Base-by-base conservation (phyloP, 2,888 invertebrate genomes). In the Salpingus planirostris region DNA sequence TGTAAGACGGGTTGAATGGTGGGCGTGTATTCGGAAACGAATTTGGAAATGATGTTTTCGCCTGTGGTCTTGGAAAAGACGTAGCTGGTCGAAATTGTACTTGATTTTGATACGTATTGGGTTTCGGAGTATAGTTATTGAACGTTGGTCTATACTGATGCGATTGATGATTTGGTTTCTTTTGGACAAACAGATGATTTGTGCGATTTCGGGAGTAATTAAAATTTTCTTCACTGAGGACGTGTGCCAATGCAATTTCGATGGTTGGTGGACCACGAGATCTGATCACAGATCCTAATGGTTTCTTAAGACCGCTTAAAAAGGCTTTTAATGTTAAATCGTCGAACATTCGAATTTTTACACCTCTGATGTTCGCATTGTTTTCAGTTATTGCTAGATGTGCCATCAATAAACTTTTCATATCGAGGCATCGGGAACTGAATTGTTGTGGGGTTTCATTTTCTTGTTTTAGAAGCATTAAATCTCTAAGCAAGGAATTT, bases 371-470 rank as follows among this genome's bases (percentile, higher is more conserved):
- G 3, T 11, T 11, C 6, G 10, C 24, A 13, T 27, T 27, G n/a
- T n/a, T 8, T 31, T 31, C 28, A 6, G 25, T 31, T 3, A 31
- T 14, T 13, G 15, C 18, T 31, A 31, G 11, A 15, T 27, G 10
- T 12, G 31, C 12, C 8, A 31, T 28, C 15, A 31, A 18, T n/a
- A 31, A 27, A 27, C 31, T 31, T 27, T 18, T 25, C 3, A 31
- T 27, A 27, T 31, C 31, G 8, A 13, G 13, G 15, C 31, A 31
- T 28, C 30, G 6, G n/a, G 11, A 13, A 11, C 26, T 10, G 15
- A 31, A 31, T 25, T 31, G 28, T 11, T 25, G 15, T 3, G 31
- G 25, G 8, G 31, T 31, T 27, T 31, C 31, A 14, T 31, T 31
- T 14, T 12, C 18, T n/a, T 25, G 31, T 13, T 31, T 21, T 4